Evolutionary conservation across 2,113 vertebrate species (phyloP), one percentile per base, ranked within the genome.

Genomic region (Collichthys lucidus): DNA sequence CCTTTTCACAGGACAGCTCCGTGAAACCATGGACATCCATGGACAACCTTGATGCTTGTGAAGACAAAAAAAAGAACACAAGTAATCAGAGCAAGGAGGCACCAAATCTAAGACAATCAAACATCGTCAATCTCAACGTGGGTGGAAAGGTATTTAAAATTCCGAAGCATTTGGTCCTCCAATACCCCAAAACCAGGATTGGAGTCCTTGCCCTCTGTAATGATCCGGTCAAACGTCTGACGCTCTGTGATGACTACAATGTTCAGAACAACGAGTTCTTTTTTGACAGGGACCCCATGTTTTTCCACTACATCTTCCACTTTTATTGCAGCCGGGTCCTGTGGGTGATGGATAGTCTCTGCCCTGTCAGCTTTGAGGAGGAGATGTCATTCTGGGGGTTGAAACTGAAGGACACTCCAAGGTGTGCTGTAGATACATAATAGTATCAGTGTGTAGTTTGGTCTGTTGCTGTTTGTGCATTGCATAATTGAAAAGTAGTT

Each of bases 341-440:
- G 74, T 98, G 97, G 97, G 79, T 97, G 62, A 96, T 96, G 96
- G 95, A 96, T 0, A 96, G 96, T 62, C 83, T 97, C 71, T 98
- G 97, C 50, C 96, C 97, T 12, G 86, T 96, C 68, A 95, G 96
- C 90, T 97, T 97, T 49, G 93, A 96, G 75, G 96, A 98, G 80
- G 97, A 98, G 90, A 94, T 97, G 0, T 89, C 92, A 11, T 98
- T 97, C 86, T 98, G 97, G 97, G 97, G 97, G 0, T 90, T 98
- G 66, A 95, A 93, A 68, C 81, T 97, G 79, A 96, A 95, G 68
- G 94, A 97, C 74, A 92, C 94, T 3, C 96, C 95, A 3, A 95
- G 93, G 86, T 94, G 50, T 61, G 82, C 60, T 80, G 26, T 59
- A 61, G 11, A 63, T 75, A 49, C 4, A 40, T 56, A 11, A 26